phyloP scores from a whole-genome alignment of 2,113 vertebrate genomes.

The Cervus canadensis region DNA sequence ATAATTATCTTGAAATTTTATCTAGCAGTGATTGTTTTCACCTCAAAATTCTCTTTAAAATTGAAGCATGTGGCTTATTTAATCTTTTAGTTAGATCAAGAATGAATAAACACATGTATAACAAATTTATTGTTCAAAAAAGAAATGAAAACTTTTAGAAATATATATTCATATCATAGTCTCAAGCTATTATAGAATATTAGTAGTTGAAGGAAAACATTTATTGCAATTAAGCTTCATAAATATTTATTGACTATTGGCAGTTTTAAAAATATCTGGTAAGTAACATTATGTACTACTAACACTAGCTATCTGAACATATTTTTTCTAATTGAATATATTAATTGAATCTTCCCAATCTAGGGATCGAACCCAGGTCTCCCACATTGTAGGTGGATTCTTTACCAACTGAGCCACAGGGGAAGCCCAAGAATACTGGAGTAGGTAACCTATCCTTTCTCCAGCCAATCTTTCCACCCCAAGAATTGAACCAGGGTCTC shows the following conservation, averaged over 20 bases:
- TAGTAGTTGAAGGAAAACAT: background rate
- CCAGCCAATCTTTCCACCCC: background rate
- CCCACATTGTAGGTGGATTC: background rate
- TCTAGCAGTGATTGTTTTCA: background rate
- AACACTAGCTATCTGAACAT: background rate
- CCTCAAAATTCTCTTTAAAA: conserved; percentile 9
- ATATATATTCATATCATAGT: background rate
- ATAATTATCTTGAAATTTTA: background rate
- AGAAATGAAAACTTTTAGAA: background rate
- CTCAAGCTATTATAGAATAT: background rate
- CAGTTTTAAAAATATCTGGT: background rate
- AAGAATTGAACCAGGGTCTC: background rate
- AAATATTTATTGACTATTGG: background rate
- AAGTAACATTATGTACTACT: background rate
- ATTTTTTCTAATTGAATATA: background rate
- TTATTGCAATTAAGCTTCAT: background rate
- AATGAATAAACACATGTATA: background rate
- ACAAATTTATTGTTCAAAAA: background rate
- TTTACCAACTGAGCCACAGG: background rate
- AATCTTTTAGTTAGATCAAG: background rate
- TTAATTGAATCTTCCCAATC: background rate
- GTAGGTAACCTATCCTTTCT: background rate
- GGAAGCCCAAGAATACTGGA: background rate
- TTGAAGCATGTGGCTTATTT: background rate
- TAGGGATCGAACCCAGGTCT: background rate